These are phyloP conservation scores for silkworm (Bombyx mori) DNA, from an alignment of 1,140 invertebrate genomes.

Conservation along the genomic window DNA sequence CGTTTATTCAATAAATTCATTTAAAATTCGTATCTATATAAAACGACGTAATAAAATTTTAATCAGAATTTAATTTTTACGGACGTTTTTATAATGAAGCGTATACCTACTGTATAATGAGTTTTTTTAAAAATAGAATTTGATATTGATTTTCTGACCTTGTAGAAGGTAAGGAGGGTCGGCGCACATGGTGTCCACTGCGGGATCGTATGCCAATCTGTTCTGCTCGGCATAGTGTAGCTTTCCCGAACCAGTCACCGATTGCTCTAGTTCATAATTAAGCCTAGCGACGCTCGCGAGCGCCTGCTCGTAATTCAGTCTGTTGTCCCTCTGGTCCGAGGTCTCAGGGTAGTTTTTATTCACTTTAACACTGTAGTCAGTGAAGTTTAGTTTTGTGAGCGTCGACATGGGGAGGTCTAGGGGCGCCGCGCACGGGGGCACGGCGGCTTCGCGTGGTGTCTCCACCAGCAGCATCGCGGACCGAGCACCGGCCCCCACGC, in stretches of 20 bases:
- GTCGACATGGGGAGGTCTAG: constrained; percentile 61
- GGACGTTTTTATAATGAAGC: background rate
- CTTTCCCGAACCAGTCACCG: constrained; percentile 34
- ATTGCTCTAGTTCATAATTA: constrained; percentile 43
- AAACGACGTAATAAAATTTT: background rate
- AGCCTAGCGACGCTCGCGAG: constrained; percentile 41
- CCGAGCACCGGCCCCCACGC: constrained; percentile 25
- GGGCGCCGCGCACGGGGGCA: constrained; percentile 60
- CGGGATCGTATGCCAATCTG: constrained; percentile 45
- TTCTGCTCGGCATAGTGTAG: constrained; percentile 50
- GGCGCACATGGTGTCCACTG: constrained; percentile 42
- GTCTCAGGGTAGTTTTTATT: constrained; percentile 40
- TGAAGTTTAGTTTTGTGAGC: constrained; percentile 55
- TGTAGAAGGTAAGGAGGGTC: constrained; percentile 48
- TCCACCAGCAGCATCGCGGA: constrained; percentile 66
- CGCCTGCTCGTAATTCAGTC: constrained; percentile 51
- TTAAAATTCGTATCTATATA: no score
- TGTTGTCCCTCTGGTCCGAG: constrained; percentile 41
- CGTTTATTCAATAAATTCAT: no score
- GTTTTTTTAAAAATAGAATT: background rate
- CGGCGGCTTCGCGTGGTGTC: constrained; percentile 63
- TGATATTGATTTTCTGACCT: constrained; percentile 11
- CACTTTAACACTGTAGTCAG: constrained; percentile 64
- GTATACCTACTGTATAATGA: background rate
- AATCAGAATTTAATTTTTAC: background rate